Conservation (phyloP, 2,888 invertebrate genomes). For the Calameuta idolon region DNA sequence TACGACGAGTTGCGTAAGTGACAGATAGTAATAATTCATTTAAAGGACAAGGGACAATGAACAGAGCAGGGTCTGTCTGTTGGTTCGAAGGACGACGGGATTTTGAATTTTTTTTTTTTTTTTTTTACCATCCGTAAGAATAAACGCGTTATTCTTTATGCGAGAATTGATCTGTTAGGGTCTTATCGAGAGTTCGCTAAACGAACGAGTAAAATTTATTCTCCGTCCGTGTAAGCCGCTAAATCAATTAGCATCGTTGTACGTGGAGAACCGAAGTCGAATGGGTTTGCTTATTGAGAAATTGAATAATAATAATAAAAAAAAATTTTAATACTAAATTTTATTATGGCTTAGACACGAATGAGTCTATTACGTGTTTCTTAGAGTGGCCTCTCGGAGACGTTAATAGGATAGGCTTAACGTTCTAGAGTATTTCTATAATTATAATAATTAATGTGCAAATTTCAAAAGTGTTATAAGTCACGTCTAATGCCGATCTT, state of each 20-base stretch:
- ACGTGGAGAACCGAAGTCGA: not conserved
- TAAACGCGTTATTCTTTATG: not conserved
- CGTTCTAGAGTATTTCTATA: not conserved
- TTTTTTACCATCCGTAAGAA: not conserved
- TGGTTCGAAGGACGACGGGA: not conserved
- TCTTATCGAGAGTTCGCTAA: slow-evolving; percentile 17
- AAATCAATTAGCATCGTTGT: slow-evolving; percentile 9
- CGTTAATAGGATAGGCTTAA: not conserved
- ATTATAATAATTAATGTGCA: not conserved
- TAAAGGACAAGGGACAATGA: not conserved
- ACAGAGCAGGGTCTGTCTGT: not conserved
- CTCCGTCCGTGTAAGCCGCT: slow-evolving; percentile 1
- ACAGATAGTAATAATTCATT: not conserved
- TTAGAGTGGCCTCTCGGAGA: not conserved
- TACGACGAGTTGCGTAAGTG: not conserved
- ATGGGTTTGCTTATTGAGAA: not conserved
- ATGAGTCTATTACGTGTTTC: not conserved
- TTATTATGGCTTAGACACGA: not conserved
- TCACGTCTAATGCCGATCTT: not conserved
- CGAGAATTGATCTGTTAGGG: not conserved
- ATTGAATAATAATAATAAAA: not conserved
- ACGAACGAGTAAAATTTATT: slow-evolving; percentile 23
- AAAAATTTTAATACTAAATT: not conserved
- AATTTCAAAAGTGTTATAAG: not conserved
- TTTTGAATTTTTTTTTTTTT: not conserved